phyloP scores from a whole-genome alignment of 2,113 vertebrate genomes.

The Felis catus region F.catus_Fca126_mat1.0 CM031423.1:68293001-68293500 shows the following conservation, averaged over 20 bases:
- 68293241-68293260: background rate
- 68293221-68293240: background rate
- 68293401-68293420: background rate
- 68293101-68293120: background rate
- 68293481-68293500: background rate
- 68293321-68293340: background rate
- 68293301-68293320: background rate
- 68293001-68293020: background rate
- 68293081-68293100: background rate
- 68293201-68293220: background rate
- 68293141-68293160: background rate
- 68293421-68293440: background rate
- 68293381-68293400: background rate
- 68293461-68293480: background rate
- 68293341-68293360: slow-evolving; percentile 53
- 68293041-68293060: background rate
- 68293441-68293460: background rate
- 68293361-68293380: background rate
- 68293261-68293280: background rate
- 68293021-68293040: background rate
- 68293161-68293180: background rate
- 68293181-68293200: background rate
- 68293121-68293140: background rate
- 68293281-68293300: too few species aligned
- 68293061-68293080: background rate